phyloP scores from a whole-genome alignment of 1,140 invertebrate species.

The Leptinotarsa undecemlineata region DNA sequence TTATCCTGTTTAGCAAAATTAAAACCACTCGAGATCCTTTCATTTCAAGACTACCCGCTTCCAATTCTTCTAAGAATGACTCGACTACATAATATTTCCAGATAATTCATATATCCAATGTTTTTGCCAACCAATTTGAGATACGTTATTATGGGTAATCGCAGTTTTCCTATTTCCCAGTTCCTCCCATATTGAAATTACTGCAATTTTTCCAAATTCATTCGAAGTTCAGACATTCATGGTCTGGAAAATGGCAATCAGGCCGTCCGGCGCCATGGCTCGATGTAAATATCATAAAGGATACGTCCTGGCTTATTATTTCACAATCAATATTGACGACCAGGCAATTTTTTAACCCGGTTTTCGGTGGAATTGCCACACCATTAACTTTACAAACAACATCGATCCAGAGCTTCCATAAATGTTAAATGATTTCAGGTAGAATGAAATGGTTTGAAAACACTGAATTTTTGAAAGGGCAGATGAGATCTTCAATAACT shows the following conservation, averaged over 20 bases:
- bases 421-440: too few relatives aligned
- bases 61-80: too few relatives aligned
- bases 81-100: too few relatives aligned
- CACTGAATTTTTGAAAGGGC: too few relatives aligned
- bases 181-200: not conserved
- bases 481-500: too few relatives aligned
- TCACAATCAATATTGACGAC: constrained; percentile 8
- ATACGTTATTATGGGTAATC: not conserved
- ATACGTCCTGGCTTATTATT: constrained; percentile 5
- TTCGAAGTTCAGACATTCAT: not conserved
- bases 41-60: too few relatives aligned
- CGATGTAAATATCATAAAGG: constrained; percentile 1
- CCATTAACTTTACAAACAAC: constrained; percentile 6
- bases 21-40: too few relatives aligned
- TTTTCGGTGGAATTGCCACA: not conserved
- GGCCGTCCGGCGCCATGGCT: constrained; percentile 1
- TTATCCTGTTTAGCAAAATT: too few relatives aligned
- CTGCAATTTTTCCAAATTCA: not conserved
- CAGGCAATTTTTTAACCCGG: not conserved
- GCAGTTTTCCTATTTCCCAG: not conserved
- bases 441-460: too few relatives aligned
- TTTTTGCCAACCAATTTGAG: not conserved
- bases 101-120: not conserved
- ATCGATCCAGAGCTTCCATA: not conserved
- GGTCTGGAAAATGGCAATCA: constrained; percentile 1